Base-by-base conservation (phyloP, 1,140 invertebrate genomes). In the Rhynchophorus ferrugineus region DNA sequence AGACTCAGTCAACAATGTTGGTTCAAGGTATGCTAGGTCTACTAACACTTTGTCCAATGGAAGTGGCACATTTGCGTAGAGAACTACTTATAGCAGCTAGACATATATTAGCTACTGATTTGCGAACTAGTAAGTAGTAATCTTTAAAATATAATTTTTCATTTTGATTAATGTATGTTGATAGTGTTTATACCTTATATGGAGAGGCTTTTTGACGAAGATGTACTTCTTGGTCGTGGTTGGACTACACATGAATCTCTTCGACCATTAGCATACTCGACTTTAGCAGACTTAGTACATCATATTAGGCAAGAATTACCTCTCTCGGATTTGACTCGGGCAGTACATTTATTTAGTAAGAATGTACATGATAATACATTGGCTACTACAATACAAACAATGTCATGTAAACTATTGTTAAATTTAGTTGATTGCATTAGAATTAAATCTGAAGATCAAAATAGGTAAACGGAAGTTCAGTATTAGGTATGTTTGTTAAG, bases 351-450 rank as follows among this genome's bases (percentile, higher is more conserved):
- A 0, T 98, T 96, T 69, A 91, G 91, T 1, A 95, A 93, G 71
- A 97, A 96, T 74, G 85, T 98, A 0, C 93, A 97, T 65, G 95
- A 98, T 69, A 92, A 97, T 66, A 90, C 88, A 37, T 73, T 98
- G 37, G 91, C 91, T 0, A 91, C 90, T 5, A 87, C 83, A 24
- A 94, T 95, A 54, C 91, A 95, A 70, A 96, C 91, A 3, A 97
- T 98, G 87, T 95, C 91, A 0, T 96, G 93, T 69, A 97, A 97
- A 70, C 70, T 97, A 22, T 69, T 98, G 17, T 73, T 97, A 17
- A 98, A 97, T 70, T 73, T 98, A 8, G 94, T 96, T 0, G 95
- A 98, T 62, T 95, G 91, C 60, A 92, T 97, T 39, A 73, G 89
- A 7, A 80, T 84, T 54, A 81, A 85, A 57, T 89, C 87, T 42